These are phyloP conservation scores for Mionectes olivaceus DNA, from an alignment of 2,797 vertebrate genomes.

Conservation along the genomic window DNA sequence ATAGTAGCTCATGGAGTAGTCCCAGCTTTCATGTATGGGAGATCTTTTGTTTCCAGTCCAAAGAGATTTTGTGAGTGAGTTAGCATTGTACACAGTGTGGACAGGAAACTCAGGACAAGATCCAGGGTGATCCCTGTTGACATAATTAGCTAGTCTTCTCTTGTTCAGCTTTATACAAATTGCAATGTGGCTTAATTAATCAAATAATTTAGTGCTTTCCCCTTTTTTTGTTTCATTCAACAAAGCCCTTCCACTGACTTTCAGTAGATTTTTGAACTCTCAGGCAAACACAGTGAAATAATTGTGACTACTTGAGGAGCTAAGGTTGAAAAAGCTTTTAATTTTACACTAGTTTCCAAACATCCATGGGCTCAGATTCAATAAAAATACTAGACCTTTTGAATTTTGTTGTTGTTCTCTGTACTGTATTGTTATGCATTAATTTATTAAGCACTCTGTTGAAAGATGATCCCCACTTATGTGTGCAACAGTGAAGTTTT, in stretches of 20 bases:
- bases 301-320: neutral
- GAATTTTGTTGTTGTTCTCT: neutral
- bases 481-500: neutral
- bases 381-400: neutral
- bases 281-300: neutral
- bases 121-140: neutral
- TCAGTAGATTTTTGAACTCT: neutral
- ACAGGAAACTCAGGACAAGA: neutral
- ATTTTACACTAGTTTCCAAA: neutral
- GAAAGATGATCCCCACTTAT: neutral
- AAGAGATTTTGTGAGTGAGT: neutral
- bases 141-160: neutral
- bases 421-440: neutral
- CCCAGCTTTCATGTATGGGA: neutral
- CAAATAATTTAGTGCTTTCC: neutral
- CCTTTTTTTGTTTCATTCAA: neutral
- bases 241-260: constrained; percentile 5
- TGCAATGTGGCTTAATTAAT: neutral
- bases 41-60: neutral
- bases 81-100: neutral
- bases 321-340: neutral
- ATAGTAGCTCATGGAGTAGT: accelerated
- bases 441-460: neutral
- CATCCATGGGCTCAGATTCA: neutral
- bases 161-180: neutral